Evolutionary conservation across 2,113 vertebrate genomes (phyloP), one percentile per base, ranked within the genome.

Genomic region (Engraulis encrasicolus): DNA sequence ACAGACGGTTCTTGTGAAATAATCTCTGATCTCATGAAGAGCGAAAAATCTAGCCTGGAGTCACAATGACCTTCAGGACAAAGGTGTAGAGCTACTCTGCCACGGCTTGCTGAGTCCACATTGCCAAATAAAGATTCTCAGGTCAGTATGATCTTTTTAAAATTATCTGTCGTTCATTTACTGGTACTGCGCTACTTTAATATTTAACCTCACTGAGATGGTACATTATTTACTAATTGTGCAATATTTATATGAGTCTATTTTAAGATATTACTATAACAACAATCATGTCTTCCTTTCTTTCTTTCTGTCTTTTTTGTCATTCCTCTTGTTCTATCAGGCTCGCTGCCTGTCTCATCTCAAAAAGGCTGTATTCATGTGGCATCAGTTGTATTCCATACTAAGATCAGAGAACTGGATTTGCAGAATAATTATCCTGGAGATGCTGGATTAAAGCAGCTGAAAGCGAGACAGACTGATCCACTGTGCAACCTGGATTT

Each of bases 321-420:
- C 50, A 17, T 61, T n/a, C 14, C 54, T 23, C 54, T 6, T 23
- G n/a, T 6, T 23, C 54, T 23, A 0, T 61, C n/a, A 61, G 54
- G 54, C 54, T 61, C 54, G n/a, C 54, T 61, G 54, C 54, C 54
- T 61, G 54, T 61, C 54, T 61, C 54, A 61, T 61, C 54, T 61
- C 45, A 36, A 15, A 83, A 31, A 49, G 38, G 23, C 49, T 81
- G 50, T 48, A 84, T 84, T 87, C 52, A n/a, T 78, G 87, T 49
- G n/a, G 17, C 52, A 49, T 54, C 12, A 40, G 50, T 0, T 0
- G 11, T 79, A 15, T 23, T 23, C 0, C 54, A 61, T 7, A 6
- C 54, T 6, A 19, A 23, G 27, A 19, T 61, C 54, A 61, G 54
- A 61, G 54, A 61, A n/a, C 54, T 61, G 54, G 54, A 61, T 23